Conservation (phyloP, 2,113 vertebrate genomes). For the Nicator chloris region DNA sequence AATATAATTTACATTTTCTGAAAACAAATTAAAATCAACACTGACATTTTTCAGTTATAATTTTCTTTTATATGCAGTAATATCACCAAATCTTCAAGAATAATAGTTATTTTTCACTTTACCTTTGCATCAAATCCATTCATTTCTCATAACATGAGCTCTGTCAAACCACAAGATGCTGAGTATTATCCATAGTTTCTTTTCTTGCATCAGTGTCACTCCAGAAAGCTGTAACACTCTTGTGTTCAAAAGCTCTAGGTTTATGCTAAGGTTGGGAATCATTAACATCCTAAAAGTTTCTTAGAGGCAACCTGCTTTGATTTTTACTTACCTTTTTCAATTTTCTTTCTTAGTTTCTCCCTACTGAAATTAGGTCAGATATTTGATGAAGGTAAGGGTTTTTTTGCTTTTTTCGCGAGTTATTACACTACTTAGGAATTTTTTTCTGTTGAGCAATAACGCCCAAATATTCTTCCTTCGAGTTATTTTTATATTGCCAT, state of each 20-base stretch:
- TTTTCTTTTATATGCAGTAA: not conserved
- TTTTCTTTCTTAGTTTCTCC: not conserved
- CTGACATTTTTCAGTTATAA: not conserved
- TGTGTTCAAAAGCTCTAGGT: not conserved
- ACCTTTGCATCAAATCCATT: not conserved
- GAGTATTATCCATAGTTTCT: not conserved
- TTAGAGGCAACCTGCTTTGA: not conserved
- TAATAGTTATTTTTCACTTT: not conserved
- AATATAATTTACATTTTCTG: not conserved
- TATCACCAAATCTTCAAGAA: not conserved
- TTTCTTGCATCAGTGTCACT: not conserved
- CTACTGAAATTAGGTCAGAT: not conserved
- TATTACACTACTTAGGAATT: not conserved
- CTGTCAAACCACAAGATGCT: not conserved
- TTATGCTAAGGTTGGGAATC: not conserved
- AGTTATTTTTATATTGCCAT: not conserved
- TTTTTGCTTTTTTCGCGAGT: not conserved
- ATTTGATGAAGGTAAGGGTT: not conserved
- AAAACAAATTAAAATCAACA: not conserved
- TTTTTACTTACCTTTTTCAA: not conserved
- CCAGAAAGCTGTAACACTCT: not conserved
- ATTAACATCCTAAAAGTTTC: not conserved
- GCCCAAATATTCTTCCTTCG: not conserved
- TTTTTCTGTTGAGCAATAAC: not conserved
- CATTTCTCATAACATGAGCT: not conserved